Evolutionary conservation across 2,113 vertebrate species (phyloP).

Genomic region (Myocastor coypus): DNA sequence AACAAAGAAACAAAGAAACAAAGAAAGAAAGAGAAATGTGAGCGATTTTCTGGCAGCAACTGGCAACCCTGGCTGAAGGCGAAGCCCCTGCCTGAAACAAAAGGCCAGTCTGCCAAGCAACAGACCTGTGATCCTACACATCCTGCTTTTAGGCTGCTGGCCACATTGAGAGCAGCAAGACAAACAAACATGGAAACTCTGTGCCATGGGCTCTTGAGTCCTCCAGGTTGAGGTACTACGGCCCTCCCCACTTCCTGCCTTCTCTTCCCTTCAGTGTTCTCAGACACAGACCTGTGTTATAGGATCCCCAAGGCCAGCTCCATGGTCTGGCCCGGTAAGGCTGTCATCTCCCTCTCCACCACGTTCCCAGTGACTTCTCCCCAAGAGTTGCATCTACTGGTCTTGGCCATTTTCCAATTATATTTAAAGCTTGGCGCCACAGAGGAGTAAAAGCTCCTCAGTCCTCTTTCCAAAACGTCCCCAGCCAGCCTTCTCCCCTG

Average conservation of each 20-base stretch:
- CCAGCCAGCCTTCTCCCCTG: neutral
- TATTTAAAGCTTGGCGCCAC: neutral
- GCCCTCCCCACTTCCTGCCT: neutral
- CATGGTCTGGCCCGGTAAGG: fast-evolving
- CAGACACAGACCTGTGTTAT: neutral
- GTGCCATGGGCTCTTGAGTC: neutral
- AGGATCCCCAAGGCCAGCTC: neutral
- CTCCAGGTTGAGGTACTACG: fast-evolving
- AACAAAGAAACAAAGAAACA: too few species aligned
- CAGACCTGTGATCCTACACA: neutral
- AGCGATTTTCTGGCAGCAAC: neutral
- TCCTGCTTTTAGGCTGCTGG: neutral
- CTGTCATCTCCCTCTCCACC: neutral
- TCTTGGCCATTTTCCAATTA: neutral
- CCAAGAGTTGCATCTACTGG: fast-evolving
- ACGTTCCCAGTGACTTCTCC: neutral
- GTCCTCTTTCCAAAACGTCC: neutral
- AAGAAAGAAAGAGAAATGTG: too few species aligned
- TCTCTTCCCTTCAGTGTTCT: neutral
- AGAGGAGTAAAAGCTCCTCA: neutral
- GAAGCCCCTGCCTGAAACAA: too few species aligned
- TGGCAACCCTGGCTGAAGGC: neutral
- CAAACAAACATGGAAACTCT: neutral
- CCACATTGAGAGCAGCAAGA: neutral
- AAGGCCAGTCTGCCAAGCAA: neutral